phyloP scores from a whole-genome alignment of 2,888 invertebrate genomes.

The Apodemia hepburni region DNA sequence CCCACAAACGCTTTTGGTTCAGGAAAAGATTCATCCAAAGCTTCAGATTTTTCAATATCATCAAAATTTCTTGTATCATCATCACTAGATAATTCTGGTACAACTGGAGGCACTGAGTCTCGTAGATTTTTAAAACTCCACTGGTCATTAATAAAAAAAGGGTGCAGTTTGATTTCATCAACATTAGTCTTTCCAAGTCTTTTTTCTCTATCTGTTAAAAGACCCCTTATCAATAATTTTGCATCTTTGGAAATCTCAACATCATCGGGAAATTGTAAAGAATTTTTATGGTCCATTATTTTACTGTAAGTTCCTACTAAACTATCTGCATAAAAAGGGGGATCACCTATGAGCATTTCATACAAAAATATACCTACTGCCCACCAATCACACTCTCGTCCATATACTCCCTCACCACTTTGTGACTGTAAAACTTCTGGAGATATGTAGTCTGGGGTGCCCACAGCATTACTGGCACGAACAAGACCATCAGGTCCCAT shows the following conservation, averaged over 20 bases:
- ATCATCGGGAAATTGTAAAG: conserved; percentile 96
- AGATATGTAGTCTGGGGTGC: conserved; percentile 99
- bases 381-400: conserved; percentile 99
- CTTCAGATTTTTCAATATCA: conserved; percentile 96
- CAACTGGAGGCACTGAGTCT: conserved; percentile 97
- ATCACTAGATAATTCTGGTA: conserved; percentile 96
- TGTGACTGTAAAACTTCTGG: conserved; percentile 99
- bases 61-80: conserved; percentile 99
- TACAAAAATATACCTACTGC: conserved; percentile 99
- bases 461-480: conserved; percentile 98
- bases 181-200: conserved; percentile 95
- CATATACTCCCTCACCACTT: conserved; percentile 97
- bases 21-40: conserved; percentile 95
- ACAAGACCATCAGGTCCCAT: conserved; percentile 98
- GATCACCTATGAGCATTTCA: conserved; percentile 99
- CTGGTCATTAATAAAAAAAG: conserved; percentile 97
- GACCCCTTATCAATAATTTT: conserved; percentile 94
- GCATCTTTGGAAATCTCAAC: conserved; percentile 94
- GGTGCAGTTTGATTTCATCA: conserved; percentile 96
- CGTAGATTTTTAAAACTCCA: conserved; percentile 98
- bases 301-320: conserved; percentile 98
- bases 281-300: conserved; percentile 99
- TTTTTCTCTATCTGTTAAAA: conserved; percentile 94
- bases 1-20: conserved; percentile 98
- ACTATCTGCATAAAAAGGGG: conserved; percentile 99